phyloP scores from a whole-genome alignment of 2,888 invertebrate genomes.

The Tenthredo distinguenda region DNA sequence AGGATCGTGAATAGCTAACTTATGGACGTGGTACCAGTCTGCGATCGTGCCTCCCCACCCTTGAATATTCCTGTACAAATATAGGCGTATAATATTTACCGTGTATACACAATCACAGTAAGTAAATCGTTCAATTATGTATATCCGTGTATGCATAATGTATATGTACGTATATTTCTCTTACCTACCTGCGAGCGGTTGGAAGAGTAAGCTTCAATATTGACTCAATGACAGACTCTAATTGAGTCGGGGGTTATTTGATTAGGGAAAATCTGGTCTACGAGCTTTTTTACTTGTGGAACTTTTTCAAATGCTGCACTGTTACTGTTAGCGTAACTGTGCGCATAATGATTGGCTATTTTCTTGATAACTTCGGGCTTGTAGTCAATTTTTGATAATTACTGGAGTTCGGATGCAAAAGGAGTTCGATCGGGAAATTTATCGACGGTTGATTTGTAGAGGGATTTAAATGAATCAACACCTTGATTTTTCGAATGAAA shows the following conservation, averaged over 20 bases:
- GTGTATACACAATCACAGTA: neutral
- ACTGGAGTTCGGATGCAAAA: too few species aligned
- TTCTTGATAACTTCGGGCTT: neutral
- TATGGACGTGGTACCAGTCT: constrained; percentile 15
- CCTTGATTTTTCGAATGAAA: constrained; percentile 58
- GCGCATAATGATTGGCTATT: neutral
- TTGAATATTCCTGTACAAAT: neutral
- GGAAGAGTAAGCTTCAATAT: neutral
- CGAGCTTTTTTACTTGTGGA: neutral
- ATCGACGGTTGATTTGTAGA: neutral
- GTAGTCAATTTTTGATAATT: neutral
- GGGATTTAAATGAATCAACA: constrained; percentile 36
- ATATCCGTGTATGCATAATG: neutral
- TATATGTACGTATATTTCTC: neutral
- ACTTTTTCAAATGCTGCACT: neutral
- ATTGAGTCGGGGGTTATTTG: neutral
- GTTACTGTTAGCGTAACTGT: neutral
- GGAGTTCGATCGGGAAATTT: neutral
- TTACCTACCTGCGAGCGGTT: neutral
- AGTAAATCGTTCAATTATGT: neutral
- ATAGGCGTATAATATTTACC: neutral
- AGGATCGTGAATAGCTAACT: neutral
- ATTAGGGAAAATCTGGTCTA: neutral
- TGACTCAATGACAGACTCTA: neutral
- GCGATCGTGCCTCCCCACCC: neutral